phyloP scores from a whole-genome alignment of 2,888 invertebrate genomes.

The Julus scanicus region DNA sequence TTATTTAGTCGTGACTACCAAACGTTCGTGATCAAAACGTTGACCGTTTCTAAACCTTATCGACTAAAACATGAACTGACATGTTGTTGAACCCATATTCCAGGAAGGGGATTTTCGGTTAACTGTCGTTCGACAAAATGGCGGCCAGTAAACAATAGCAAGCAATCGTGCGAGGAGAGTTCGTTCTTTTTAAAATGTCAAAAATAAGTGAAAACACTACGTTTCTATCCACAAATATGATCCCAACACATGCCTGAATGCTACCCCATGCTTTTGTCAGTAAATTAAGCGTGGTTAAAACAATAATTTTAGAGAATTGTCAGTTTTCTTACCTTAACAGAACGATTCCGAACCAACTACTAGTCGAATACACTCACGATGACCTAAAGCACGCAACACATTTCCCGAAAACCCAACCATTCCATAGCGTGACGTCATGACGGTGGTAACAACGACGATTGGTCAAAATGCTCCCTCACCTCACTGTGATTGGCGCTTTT shows the following conservation, averaged over 20 bases:
- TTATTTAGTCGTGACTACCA: not conserved
- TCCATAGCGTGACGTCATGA: not conserved
- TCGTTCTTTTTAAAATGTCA: not conserved
- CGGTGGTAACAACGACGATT: not conserved
- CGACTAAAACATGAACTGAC: not conserved
- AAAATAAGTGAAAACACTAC: not conserved
- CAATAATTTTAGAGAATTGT: not conserved
- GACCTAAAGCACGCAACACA: conserved; percentile 9
- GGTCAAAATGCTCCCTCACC: not conserved
- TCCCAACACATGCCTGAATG: not conserved
- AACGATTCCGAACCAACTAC: not conserved
- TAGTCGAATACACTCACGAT: conserved; percentile 15
- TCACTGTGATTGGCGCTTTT: not conserved
- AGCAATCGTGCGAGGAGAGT: not conserved
- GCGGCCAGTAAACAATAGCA: conserved; percentile 33
- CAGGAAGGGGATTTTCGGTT: conserved; percentile 27
- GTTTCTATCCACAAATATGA: not conserved
- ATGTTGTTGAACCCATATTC: conserved; percentile 28
- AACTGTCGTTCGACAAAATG: conserved; percentile 28
- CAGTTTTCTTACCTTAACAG: not conserved
- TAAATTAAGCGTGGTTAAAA: not conserved
- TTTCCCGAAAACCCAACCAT: not conserved
- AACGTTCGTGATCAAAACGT: not conserved
- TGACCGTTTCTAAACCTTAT: not conserved
- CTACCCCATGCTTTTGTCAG: not conserved